Base-by-base conservation (phyloP, 2,797 vertebrate genomes). In the Periparus ater region DNA sequence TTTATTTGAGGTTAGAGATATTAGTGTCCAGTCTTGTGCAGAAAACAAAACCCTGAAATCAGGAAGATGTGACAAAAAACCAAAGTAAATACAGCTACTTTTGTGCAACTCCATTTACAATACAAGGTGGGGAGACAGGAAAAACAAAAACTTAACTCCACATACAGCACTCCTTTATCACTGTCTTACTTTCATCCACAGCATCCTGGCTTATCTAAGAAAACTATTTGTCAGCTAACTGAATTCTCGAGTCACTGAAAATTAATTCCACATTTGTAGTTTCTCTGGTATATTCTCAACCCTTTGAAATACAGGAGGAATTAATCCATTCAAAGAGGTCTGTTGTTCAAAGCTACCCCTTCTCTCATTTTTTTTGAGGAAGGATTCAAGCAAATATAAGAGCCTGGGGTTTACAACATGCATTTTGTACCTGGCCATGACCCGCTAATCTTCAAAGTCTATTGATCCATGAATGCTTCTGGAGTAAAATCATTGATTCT, bases 391-490 rank as follows among this genome's bases (percentile, higher is more conserved):
- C n/a, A 91, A 93, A 83, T 88, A 77, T 12, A 93, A 96, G 61
- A 96, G 93, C 55, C 76, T 81, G 47, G 48, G 66, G 68, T 95
- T 94, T 97, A 96, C 87, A 97, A 92, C 82, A 63, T 63, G 79
- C 87, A 82, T 91, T 94, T 92, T 92, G 89, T 92, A 97, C 93
- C 92, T 96, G 87, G 76, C 75, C 89, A 66, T 88, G 91, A 96
- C 87, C 89, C 12, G 9, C 55, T 93, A 93, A 94, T 94, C 96
- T 93, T 91, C 89, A 93, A 93, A 96, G 91, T 78, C 62, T 89
- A 96, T 91, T 53, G 91, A 95, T 89, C 91, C 89, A 48, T 51
- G 51, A 91, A 85, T 51, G 62, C 66, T 97, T 85, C 91, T 85
- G 62, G 38, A 80, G 40, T 77, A 83, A 96, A 96, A 86, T 42